These are phyloP conservation scores for Euproctis similis DNA, from an alignment of 2,888 invertebrate genomes.

Conservation along the genomic window DNA sequence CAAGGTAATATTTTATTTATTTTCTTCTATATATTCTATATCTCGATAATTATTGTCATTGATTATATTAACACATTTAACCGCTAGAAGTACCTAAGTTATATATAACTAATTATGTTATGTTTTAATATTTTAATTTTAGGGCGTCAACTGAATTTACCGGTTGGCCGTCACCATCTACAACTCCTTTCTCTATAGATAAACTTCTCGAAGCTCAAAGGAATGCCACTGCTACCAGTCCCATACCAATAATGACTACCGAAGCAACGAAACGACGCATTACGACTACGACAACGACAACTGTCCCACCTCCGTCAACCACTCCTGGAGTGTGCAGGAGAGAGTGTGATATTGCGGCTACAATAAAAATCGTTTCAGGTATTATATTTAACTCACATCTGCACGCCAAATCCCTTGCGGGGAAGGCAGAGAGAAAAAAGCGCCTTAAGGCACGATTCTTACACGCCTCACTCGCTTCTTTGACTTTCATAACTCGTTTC, in stretches of 20 bases:
- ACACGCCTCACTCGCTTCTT: too few relatives aligned
- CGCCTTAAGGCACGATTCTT: too few relatives aligned
- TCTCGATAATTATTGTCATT: too few relatives aligned
- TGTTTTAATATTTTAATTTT: too few relatives aligned
- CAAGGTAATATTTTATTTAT: constrained; percentile 69
- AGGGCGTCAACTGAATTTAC: constrained; percentile 92
- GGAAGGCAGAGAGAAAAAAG: too few relatives aligned
- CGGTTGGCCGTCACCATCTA: constrained; percentile 92
- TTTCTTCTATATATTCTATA: constrained; percentile 1
- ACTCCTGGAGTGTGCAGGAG: constrained; percentile 86
- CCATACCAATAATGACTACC: constrained; percentile 53
- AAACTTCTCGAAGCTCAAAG: constrained; percentile 82
- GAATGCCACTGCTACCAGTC: constrained; percentile 78
- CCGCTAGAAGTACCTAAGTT: background rate
- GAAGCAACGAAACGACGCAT: constrained; percentile 69
- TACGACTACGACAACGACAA: constrained; percentile 79
- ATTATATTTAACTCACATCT: too few relatives aligned
- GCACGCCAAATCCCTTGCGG: too few relatives aligned
- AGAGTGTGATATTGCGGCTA: constrained; percentile 90
- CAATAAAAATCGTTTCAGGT: constrained; percentile 88
- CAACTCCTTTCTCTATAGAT: constrained; percentile 90
- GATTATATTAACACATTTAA: background rate
- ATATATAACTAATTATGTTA: too few relatives aligned
- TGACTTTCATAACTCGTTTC: too few relatives aligned
- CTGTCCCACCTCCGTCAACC: constrained; percentile 82